Evolutionary conservation across 2,113 vertebrate species (phyloP).

Genomic region (Eulacestoma nigropectus): DNA sequence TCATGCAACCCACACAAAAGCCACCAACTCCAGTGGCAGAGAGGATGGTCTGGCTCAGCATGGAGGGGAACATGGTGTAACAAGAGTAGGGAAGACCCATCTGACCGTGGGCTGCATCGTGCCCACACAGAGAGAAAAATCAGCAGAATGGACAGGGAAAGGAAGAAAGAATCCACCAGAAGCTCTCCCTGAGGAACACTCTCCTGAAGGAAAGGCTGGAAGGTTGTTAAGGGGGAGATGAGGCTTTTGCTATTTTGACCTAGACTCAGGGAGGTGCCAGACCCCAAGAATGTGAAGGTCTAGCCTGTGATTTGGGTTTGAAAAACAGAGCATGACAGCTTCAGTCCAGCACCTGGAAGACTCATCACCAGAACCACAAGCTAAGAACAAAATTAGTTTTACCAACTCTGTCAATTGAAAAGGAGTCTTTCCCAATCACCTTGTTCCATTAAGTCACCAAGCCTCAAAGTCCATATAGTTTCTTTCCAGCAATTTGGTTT

Average conservation of each 20-base stretch:
- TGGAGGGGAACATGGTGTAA: not conserved
- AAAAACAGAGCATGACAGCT: not conserved
- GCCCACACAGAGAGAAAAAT: rapidly evolving
- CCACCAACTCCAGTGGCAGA: rapidly evolving
- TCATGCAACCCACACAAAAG: not conserved
- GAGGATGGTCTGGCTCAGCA: not conserved
- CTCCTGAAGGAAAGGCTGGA: not conserved
- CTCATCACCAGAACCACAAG: not conserved
- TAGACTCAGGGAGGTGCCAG: not conserved
- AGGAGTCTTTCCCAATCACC: not conserved
- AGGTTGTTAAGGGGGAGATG: not conserved
- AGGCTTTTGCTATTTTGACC: not conserved
- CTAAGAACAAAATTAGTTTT: not conserved
- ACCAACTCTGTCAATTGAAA: not conserved
- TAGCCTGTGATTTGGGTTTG: not conserved
- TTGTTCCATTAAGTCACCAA: not conserved
- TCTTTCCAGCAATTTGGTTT: not conserved
- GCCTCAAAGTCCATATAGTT: not conserved
- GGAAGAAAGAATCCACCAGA: not conserved
- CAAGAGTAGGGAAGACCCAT: not conserved
- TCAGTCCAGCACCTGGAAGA: not conserved
- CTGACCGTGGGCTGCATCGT: not conserved
- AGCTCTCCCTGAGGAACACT: not conserved
- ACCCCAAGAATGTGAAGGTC: not conserved
- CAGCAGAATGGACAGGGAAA: not conserved